Percentiles rank a stretch among this genome's conserved stretches.
Conservation (phyloP, 1,140 invertebrate genomes). For the Drosophila prosaltans region DNA sequence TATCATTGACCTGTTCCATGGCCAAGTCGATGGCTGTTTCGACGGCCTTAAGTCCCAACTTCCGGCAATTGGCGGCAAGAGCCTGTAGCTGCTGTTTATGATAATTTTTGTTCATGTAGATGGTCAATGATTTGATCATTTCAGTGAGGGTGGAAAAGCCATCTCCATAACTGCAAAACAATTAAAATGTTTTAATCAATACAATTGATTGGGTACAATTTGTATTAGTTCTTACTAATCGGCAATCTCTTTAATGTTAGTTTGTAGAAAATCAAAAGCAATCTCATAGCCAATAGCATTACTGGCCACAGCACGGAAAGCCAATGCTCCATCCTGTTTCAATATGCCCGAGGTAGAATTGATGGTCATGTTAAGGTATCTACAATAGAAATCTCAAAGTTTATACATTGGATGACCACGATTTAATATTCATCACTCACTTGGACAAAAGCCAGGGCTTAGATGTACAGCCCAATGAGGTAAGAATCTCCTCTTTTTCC, state of each 20-base stretch:
- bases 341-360: slow-evolving; percentile 83
- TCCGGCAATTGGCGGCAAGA: slow-evolving; percentile 63
- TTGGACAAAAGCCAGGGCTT: slow-evolving; percentile 81
- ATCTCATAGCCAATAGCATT: slow-evolving; percentile 84
- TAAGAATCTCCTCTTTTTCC: slow-evolving; percentile 86
- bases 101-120: slow-evolving; percentile 84
- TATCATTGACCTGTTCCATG: slow-evolving; percentile 79
- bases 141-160: slow-evolving; percentile 84
- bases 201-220: background rate
- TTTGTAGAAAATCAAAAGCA: slow-evolving; percentile 84
- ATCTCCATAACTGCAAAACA: slow-evolving; percentile 82
- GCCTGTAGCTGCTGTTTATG: slow-evolving; percentile 74
- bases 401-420: background rate
- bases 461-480: slow-evolving; percentile 85
- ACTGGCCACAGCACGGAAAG: slow-evolving; percentile 81
- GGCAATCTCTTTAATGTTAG: slow-evolving; percentile 82
- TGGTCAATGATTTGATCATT: slow-evolving; percentile 84
- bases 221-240: slow-evolving; percentile 83
- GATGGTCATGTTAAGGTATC: slow-evolving; percentile 84
- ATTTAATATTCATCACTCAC: slow-evolving; percentile 77
- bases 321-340: slow-evolving; percentile 84
- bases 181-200: background rate
- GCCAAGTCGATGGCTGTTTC: slow-evolving; percentile 74
- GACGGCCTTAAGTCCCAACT: slow-evolving; percentile 69
- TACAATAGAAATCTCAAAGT: slow-evolving; percentile 28